Conservation (phyloP, 1,140 invertebrate genomes). For the Drosophila gunungcola region DNA sequence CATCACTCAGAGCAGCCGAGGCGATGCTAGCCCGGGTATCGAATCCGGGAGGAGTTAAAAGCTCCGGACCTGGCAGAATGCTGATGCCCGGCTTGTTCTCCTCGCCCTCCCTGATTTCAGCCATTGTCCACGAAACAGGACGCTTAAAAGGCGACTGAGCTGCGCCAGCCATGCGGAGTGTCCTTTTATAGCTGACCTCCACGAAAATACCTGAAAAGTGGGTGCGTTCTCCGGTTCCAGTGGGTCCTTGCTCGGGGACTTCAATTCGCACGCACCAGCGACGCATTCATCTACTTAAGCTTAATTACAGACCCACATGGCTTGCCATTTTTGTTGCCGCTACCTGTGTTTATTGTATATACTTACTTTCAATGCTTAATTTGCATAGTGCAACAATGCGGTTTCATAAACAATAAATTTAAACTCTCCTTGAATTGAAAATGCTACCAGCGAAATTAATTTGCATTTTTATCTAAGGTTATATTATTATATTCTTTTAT, state of each 20-base stretch:
- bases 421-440: neutral
- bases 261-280: conserved; percentile 39
- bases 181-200: conserved; percentile 41
- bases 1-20: conserved; percentile 73
- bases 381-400: conserved; percentile 9
- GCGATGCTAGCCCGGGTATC: conserved; percentile 65
- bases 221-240: conserved; percentile 31
- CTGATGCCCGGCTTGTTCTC: conserved; percentile 46
- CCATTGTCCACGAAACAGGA: conserved; percentile 43
- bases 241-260: conserved; percentile 40
- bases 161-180: conserved; percentile 2
- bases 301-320: conserved; percentile 37
- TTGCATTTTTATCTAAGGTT: too few species aligned
- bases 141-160: conserved; percentile 26
- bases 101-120: conserved; percentile 38
- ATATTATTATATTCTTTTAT: too few species aligned
- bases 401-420: neutral
- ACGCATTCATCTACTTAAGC: conserved; percentile 37
- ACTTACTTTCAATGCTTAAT: neutral
- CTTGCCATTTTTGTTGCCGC: neutral
- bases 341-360: conserved; percentile 1
- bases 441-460: too few species aligned
- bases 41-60: conserved; percentile 44
- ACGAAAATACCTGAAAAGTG: conserved; percentile 17
- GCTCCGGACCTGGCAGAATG: conserved; percentile 60